Evolutionary conservation across 2,797 vertebrate genomes (phyloP), one percentile per base, ranked within the genome.

Genomic region (Clarias pachynema): DNA sequence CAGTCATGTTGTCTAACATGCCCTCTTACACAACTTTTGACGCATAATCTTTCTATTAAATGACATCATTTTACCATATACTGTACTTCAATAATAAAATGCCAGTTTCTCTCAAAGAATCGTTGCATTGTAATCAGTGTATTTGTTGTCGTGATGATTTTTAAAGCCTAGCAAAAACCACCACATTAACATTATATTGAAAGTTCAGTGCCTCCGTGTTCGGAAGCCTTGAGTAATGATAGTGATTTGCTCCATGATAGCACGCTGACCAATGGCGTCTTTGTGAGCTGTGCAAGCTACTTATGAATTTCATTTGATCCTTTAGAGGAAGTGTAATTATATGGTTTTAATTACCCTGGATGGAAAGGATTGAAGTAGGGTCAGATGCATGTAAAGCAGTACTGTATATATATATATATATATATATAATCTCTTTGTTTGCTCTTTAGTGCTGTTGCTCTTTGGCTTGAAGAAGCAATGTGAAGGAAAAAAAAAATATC

Each of bases 281-380:
- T 70, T 87, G 79, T 80, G 24, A 86, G 85, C 78, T 60, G 37
- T 68, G 81, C 65, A 84, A 89, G 81, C 60, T 82, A 4, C 78
- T 86, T 87, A 82, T 87, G 85, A 80, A 73, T 53, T 70, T 82
- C 82, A 80, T 87, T 72, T 60, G 62, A 60, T 65, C 53, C 49
- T 79, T 26, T 70, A n/a, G 24, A 82, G 62, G 20, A 84, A 81
- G 63, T 20, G 74, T 77, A 88, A 89, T 89, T 83, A 79, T 74
- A 72, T 84, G 79, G 10, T 81, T 82, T 82, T 89, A 88, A 88
- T 87, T 84, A 79, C 69, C 87, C 86, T 24, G 49, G n/a, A 73
- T 78, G 70, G 57, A 73, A 73, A 85, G 72, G 60, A 37, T 65
- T 85, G 75, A 83, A 83, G 74, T 85, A 73, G 73, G 80, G 80